phyloP scores from a whole-genome alignment of 35 echinoderm and acorn worm species.

The Apostichopus parvimensis region DNA sequence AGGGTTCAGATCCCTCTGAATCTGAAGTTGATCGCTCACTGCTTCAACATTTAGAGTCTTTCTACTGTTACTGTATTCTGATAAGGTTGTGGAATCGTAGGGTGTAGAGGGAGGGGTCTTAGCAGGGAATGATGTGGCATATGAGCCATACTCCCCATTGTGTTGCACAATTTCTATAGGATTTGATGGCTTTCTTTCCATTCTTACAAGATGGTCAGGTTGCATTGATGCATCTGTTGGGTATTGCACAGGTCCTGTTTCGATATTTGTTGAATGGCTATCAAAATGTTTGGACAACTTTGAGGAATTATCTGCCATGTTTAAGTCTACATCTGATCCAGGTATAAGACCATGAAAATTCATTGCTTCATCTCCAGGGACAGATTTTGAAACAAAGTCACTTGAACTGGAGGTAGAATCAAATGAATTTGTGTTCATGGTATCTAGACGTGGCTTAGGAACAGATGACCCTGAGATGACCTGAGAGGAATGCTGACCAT shows the following conservation, averaged over 20 bases:
- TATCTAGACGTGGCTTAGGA: not conserved
- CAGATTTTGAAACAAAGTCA: conserved; percentile 7
- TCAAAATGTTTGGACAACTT: not conserved
- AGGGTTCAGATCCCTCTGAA: conserved; percentile 38
- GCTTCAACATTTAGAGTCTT: conserved; percentile 64
- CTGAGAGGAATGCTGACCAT: conserved; percentile 53
- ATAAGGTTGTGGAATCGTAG: conserved; percentile 54
- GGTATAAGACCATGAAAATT: conserved; percentile 44
- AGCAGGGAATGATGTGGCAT: conserved; percentile 69
- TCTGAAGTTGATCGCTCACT: conserved; percentile 68
- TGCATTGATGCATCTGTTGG: not conserved
- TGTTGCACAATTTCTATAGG: conserved; percentile 41
- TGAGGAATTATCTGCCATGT: not conserved
- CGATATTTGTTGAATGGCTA: not conserved
- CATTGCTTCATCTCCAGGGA: not conserved
- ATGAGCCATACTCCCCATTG: conserved; percentile 33
- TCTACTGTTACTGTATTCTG: conserved; percentile 67
- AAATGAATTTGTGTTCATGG: conserved; percentile 50
- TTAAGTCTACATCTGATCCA: not conserved
- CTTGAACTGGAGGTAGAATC: conserved; percentile 38
- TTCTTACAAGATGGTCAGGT: not conserved
- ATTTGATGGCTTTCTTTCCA: not conserved
- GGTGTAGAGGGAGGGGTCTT: conserved; percentile 94
- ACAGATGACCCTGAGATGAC: conserved; percentile 42
- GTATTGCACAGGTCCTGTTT: not conserved